Conservation (phyloP, 1,140 invertebrate genomes). For the Drosophila setifemur region DNA sequence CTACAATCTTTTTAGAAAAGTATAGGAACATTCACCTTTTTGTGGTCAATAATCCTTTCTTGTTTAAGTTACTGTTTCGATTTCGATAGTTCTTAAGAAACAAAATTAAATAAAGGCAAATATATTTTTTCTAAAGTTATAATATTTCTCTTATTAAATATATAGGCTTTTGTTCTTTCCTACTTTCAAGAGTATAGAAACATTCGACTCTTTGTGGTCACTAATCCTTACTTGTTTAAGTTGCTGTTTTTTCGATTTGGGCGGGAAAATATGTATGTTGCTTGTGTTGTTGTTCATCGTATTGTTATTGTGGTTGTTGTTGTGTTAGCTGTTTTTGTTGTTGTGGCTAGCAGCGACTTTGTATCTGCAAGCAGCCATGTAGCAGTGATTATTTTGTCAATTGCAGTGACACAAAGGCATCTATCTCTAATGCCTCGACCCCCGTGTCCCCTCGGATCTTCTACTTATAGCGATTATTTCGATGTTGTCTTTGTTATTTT, state of each 20-base stretch:
- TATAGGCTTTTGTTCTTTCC: no score
- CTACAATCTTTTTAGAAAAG: no score
- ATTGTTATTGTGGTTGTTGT: conserved; percentile 30
- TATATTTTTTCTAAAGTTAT: no score
- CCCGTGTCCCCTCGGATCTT: not conserved
- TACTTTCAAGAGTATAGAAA: not conserved
- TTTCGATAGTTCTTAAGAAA: no score
- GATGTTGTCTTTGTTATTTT: conserved; percentile 60
- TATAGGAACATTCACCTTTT: no score
- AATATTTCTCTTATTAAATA: no score
- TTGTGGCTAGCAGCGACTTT: conserved; percentile 43
- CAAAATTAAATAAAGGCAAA: no score
- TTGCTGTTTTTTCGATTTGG: conserved; percentile 47
- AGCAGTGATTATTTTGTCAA: conserved; percentile 80
- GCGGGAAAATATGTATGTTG: conserved; percentile 76
- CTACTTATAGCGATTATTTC: conserved; percentile 59
- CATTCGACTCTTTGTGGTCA: not conserved
- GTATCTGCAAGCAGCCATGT: conserved; percentile 59
- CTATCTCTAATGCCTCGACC: conserved; percentile 78
- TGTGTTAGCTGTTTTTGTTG: conserved; percentile 34
- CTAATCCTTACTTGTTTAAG: conserved; percentile 3
- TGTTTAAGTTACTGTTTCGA: no score
- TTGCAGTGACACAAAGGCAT: conserved; percentile 80
- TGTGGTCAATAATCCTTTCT: no score
- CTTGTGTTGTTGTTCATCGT: no score